Evolutionary conservation across 2,797 vertebrate genomes (phyloP), one percentile per base, ranked within the genome.

Genomic region (Setipinna tenuifilis): DNA sequence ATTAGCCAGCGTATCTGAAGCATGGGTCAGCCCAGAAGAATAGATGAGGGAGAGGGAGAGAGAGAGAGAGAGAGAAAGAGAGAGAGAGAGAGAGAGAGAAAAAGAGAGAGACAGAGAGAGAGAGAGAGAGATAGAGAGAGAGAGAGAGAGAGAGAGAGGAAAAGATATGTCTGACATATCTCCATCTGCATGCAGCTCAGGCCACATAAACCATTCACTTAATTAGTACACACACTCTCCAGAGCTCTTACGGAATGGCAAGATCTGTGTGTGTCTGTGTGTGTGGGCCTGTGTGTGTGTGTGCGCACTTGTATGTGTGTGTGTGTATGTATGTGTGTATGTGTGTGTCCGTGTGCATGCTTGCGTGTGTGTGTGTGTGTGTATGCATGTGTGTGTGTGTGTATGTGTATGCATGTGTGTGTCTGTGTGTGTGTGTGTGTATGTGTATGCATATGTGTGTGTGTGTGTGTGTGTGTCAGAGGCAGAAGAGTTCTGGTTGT

Each of bases 181-280:
- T 75, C 68, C 68, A 75, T 75, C 68, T 75, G 68, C 6, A 31
- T 75, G 68, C 14, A 14, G 28, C 14, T 5, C 28, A 19, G 31
- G 11, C 65, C 25, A 1, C 65, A 35, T 2, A 71, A 35, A 28
- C 68, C 68, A 75, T 41, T 75, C 68, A 31, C 14, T 75, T 75
- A 35, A 75, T 75, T 75, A 75, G 68, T 75, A 75, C 68, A 75
- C 19, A 28, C 25, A 16, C 68, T 75, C 65, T 31, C 23, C 65
- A 1, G 65, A 31, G 25, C 65, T 10, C 6, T 1, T 28, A 16
- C 11, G 28, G 0, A 75, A 75, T 35, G 28, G 28, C 68, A 75
- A 35, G 3, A 35, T 31, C 14, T 75, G 68, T 75, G n/a, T 62
- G 65, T 35, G 65, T 71, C 28, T 71, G 65, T 75, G 68, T 31